Conservation (phyloP, 2,113 vertebrate species). For the Miniopterus natalensis region DNA sequence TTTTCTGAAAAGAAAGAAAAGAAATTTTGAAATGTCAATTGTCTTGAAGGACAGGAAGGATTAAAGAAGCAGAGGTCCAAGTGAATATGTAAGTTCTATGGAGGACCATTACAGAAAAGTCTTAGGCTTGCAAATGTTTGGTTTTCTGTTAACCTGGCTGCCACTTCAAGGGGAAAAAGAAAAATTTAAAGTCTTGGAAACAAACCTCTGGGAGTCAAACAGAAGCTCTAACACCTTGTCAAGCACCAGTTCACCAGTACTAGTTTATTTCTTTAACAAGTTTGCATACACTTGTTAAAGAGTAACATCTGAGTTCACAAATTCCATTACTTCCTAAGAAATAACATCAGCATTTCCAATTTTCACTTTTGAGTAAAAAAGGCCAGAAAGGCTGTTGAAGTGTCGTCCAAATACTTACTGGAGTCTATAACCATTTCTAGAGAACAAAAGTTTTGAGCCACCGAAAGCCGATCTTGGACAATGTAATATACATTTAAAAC, state of each 20-base stretch:
- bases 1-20: neutral
- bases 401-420: neutral
- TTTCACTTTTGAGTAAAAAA: slow-evolving; percentile 21
- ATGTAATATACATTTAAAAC: neutral
- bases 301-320: neutral
- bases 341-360: slow-evolving; percentile 1
- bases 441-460: slow-evolving; percentile 15
- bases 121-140: neutral
- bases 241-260: neutral
- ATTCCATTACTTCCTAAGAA: slow-evolving; percentile 21
- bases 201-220: neutral
- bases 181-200: neutral
- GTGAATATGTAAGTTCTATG: neutral
- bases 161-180: neutral
- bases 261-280: neutral
- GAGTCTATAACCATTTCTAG: neutral
- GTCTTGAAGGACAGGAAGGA: neutral
- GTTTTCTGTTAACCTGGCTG: neutral
- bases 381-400: neutral
- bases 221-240: neutral
- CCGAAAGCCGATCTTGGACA: neutral
- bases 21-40: neutral
- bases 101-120: neutral
- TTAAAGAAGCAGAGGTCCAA: neutral
- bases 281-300: neutral